Percentiles rank a stretch among this genome's conserved stretches.
phyloP scores from a whole-genome alignment of 1,140 invertebrate genomes.

The Neodiprion pinetum region DNA sequence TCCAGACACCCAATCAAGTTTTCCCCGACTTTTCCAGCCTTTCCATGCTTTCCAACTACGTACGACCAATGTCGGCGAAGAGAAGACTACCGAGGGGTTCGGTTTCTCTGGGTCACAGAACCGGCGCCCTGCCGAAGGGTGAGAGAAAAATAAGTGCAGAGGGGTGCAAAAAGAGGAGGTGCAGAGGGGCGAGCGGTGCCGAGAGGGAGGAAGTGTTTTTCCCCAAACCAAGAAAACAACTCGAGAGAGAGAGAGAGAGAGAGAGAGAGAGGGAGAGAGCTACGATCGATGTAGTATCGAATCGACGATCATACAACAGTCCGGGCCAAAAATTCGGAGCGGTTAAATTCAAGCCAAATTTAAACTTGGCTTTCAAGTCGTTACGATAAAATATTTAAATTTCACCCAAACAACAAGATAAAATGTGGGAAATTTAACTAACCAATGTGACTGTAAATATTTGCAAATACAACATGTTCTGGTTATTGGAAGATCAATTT shows the following conservation, averaged over 20 bases:
- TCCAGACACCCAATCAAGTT: no score
- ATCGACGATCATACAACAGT: background rate
- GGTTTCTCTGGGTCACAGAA: no score
- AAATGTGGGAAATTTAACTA: no score
- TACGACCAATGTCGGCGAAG: no score
- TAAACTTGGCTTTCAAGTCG: background rate
- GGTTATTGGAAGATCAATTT: no score
- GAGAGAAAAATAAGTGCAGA: no score
- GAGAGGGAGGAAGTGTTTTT: background rate
- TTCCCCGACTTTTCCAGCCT: no score
- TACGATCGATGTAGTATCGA: background rate
- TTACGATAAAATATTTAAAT: background rate
- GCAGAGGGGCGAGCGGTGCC: background rate
- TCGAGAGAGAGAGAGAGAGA: background rate
- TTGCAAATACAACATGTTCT: background rate
- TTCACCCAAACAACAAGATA: background rate
- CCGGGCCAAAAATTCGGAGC: background rate
- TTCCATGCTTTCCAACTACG: no score
- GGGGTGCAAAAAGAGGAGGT: no score
- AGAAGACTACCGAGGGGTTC: no score
- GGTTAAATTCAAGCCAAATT: background rate
- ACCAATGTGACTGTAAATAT: no score
- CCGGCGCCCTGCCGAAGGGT: no score
- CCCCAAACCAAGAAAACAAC: background rate
- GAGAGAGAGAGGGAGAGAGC: background rate